A percentile compares a stretch with the other conserved stretches of the same genome.
Conservation (phyloP, 2,797 vertebrate genomes). For the Peromyscus nudipes region DNA sequence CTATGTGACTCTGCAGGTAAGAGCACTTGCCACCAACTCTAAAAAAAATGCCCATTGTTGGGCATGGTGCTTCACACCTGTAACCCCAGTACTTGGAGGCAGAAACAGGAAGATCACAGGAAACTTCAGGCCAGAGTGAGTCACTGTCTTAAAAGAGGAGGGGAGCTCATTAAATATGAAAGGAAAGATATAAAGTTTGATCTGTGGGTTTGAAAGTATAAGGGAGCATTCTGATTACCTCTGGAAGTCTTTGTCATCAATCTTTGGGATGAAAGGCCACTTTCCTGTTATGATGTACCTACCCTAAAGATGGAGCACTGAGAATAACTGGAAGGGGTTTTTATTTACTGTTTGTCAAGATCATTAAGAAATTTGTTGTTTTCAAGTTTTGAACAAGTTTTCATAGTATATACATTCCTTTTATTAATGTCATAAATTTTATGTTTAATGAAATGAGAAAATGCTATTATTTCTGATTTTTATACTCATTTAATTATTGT, state of each 20-base stretch:
- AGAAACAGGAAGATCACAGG: neutral
- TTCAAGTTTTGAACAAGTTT: neutral
- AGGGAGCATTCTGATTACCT: neutral
- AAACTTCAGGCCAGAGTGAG: neutral
- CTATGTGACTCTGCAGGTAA: neutral
- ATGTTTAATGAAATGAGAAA: constrained; percentile 17
- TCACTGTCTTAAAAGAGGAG: neutral
- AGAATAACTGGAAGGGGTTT: neutral
- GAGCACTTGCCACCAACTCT: neutral
- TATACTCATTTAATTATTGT: constrained; percentile 11
- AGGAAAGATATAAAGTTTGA: neutral
- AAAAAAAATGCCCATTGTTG: neutral
- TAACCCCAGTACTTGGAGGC: neutral
- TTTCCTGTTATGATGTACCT: neutral
- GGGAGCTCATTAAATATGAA: neutral
- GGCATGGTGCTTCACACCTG: neutral
- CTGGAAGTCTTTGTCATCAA: neutral
- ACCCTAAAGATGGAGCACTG: neutral
- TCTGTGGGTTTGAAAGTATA: neutral
- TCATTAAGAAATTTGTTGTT: neutral
- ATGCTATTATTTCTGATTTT: constrained; percentile 16
- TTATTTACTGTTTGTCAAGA: constrained; percentile 28
- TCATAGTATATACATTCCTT: neutral
- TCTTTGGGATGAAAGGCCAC: neutral
- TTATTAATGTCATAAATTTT: neutral